phyloP scores from a whole-genome alignment of 1,140 invertebrate genomes.

The Calycopis cecrops region DNA sequence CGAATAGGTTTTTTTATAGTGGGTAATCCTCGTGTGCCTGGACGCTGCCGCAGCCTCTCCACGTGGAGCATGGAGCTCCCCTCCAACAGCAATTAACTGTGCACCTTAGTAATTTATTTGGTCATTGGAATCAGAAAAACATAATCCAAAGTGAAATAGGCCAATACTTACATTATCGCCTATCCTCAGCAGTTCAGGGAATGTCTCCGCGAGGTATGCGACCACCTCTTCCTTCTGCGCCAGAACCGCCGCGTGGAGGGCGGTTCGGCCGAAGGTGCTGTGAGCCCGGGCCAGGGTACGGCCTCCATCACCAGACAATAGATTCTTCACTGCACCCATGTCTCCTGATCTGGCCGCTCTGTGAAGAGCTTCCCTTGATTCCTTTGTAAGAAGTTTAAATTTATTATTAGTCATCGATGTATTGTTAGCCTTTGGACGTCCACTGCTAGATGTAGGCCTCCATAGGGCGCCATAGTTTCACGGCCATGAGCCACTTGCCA shows the following conservation, averaged over 20 bases:
- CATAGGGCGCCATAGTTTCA: too few relatives aligned
- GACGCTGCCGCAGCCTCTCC: too few relatives aligned
- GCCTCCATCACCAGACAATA: constrained; percentile 78
- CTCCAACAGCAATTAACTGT: too few relatives aligned
- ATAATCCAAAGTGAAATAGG: neutral
- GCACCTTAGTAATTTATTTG: too few relatives aligned
- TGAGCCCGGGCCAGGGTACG: constrained; percentile 84
- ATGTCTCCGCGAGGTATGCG: constrained; percentile 81
- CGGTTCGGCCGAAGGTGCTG: constrained; percentile 79
- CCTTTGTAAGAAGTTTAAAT: constrained; percentile 60
- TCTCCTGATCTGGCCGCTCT: constrained; percentile 82
- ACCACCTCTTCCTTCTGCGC: constrained; percentile 87
- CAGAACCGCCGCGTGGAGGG: constrained; percentile 89
- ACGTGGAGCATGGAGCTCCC: too few relatives aligned
- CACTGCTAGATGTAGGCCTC: too few relatives aligned
- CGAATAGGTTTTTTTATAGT: too few relatives aligned
- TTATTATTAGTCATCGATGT: neutral
- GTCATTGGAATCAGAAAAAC: too few relatives aligned
- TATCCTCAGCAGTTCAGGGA: constrained; percentile 82
- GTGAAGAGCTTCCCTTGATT: constrained; percentile 85
- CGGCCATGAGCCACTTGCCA: too few relatives aligned
- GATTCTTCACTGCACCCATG: constrained; percentile 75
- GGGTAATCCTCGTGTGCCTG: too few relatives aligned
- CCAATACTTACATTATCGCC: constrained; percentile 88
- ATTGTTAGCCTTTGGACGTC: too few relatives aligned